A percentile compares a stretch with the other conserved stretches of the same genome.
Evolutionary conservation across 2,797 vertebrate genomes (phyloP).

Genomic region (Moxostoma hubbsi): DNA sequence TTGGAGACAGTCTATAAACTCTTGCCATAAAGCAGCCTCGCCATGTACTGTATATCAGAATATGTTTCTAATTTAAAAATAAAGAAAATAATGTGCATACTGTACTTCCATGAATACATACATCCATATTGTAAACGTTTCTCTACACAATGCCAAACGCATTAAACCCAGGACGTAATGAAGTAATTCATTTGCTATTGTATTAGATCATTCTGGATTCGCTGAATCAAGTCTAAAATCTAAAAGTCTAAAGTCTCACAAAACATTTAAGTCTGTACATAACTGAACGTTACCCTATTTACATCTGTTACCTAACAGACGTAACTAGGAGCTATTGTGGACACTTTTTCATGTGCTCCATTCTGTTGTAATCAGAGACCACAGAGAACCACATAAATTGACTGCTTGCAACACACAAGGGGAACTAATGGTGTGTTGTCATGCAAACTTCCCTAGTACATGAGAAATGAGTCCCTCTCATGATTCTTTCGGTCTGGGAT

Average conservation of each 20-base stretch:
- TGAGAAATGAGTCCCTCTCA: slow-evolving; percentile 57
- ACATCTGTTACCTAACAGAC: slow-evolving; percentile 31
- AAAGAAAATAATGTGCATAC: neutral
- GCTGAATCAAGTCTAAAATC: slow-evolving; percentile 23
- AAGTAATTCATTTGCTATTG: neutral
- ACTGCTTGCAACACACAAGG: slow-evolving; percentile 46
- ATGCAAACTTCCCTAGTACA: slow-evolving; percentile 52
- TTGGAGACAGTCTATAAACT: slow-evolving; percentile 55
- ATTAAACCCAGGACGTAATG: slow-evolving; percentile 15
- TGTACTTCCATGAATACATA: slow-evolving; percentile 13
- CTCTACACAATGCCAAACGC: neutral
- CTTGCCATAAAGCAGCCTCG: slow-evolving; percentile 13
- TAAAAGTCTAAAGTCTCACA: too few species aligned
- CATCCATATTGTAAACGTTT: slow-evolving; percentile 9
- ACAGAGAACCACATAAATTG: slow-evolving; percentile 31
- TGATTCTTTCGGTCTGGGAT: slow-evolving; percentile 22
- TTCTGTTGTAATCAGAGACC: slow-evolving; percentile 52
- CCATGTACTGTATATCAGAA: neutral
- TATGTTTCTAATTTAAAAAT: slow-evolving; percentile 15
- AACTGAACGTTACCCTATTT: slow-evolving; percentile 38
- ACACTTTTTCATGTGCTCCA: slow-evolving; percentile 43
- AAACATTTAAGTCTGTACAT: slow-evolving; percentile 25
- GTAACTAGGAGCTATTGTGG: slow-evolving; percentile 43
- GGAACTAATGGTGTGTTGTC: slow-evolving; percentile 50
- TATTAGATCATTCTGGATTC: neutral